Conservation (phyloP, 1,140 invertebrate species). For the Drepana arcuata region DNA sequence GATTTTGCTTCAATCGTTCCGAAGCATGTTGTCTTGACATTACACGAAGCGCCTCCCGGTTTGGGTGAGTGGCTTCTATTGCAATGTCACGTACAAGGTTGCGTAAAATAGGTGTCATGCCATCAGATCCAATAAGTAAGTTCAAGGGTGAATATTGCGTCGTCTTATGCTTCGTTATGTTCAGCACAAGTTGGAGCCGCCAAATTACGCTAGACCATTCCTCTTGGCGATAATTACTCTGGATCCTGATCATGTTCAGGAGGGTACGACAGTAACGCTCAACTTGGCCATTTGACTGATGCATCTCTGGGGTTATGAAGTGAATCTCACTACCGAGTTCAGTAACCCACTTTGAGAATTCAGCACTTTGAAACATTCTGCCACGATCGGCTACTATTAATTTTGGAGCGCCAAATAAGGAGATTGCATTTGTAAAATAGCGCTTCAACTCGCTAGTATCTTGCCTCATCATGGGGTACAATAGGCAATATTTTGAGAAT, state of each 20-base stretch:
- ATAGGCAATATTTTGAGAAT: background rate
- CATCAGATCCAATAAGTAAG: background rate
- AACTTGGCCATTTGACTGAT: conserved; percentile 2
- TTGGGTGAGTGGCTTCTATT: background rate
- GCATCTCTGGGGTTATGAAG: background rate
- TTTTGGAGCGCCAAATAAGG: background rate
- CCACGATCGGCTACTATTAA: background rate
- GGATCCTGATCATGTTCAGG: conserved; percentile 3
- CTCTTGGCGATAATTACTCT: background rate
- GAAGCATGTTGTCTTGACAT: background rate
- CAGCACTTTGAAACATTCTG: background rate
- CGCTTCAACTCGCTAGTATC: background rate
- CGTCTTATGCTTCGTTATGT: background rate
- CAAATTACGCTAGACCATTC: background rate
- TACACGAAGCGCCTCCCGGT: background rate
- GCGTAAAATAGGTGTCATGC: background rate
- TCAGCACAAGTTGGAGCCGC: background rate
- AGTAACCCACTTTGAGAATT: background rate
- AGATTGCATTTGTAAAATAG: background rate
- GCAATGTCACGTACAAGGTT: background rate
- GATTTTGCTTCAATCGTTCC: background rate
- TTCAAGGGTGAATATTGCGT: background rate
- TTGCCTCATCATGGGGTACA: background rate
- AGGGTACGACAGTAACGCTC: conserved; percentile 5
- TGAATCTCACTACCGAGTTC: background rate